These are phyloP conservation scores for Drosophila emarginata DNA, from an alignment of 2,888 invertebrate genomes.

Conservation along the genomic window DNA sequence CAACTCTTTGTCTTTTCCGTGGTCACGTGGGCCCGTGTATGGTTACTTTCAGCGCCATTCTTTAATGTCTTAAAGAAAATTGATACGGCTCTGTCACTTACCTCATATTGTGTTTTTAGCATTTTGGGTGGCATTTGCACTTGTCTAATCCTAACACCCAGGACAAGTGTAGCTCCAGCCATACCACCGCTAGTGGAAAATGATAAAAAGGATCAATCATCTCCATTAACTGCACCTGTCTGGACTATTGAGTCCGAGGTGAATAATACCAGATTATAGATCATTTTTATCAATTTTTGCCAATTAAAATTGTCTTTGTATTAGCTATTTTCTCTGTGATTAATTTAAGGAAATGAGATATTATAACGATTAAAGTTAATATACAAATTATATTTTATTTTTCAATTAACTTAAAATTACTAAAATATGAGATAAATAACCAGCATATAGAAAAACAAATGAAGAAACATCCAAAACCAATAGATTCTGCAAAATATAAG, in stretches of 20 bases:
- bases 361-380: slow-evolving; percentile 13
- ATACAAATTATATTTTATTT: slow-evolving; percentile 9
- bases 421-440: slow-evolving; percentile 51
- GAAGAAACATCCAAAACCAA: slow-evolving; percentile 68
- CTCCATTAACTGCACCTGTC: slow-evolving; percentile 61
- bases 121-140: slow-evolving; percentile 80
- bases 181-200: slow-evolving; percentile 35
- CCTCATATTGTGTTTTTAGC: slow-evolving; percentile 78
- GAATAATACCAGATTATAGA: slow-evolving; percentile 66
- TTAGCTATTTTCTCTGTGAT: slow-evolving; percentile 53
- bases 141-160: slow-evolving; percentile 75
- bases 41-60: slow-evolving; percentile 82
- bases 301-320: slow-evolving; percentile 10
- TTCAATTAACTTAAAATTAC: background rate
- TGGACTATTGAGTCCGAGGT: slow-evolving; percentile 74
- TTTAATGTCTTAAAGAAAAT: slow-evolving; percentile 80
- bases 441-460: slow-evolving; percentile 53
- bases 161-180: slow-evolving; percentile 40
- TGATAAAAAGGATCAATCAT: slow-evolving; percentile 63
- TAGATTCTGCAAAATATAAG: slow-evolving; percentile 65
- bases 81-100: slow-evolving; percentile 80
- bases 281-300: slow-evolving; percentile 4
- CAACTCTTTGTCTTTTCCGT: slow-evolving; percentile 81
- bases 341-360: slow-evolving; percentile 49
- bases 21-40: slow-evolving; percentile 81